Conservation (phyloP, 1,140 invertebrate species). For the Tetraneura akinire region DNA sequence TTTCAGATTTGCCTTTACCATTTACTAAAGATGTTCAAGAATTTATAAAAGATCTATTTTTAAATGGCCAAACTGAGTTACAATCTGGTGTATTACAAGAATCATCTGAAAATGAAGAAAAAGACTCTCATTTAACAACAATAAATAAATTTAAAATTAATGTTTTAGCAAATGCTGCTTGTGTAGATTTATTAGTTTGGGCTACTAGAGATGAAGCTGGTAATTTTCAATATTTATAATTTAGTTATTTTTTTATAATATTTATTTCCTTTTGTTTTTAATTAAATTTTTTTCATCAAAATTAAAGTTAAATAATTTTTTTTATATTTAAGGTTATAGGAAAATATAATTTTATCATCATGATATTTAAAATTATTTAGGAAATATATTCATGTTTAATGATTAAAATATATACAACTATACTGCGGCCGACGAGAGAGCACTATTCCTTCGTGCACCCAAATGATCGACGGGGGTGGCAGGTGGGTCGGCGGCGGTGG, state of each 20-base stretch:
- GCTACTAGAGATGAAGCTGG: constrained; percentile 95
- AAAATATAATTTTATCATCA: too few relatives aligned
- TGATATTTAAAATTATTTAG: too few relatives aligned
- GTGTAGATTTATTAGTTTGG: constrained; percentile 96
- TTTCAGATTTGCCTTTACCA: constrained; percentile 75
- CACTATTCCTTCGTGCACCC: too few relatives aligned
- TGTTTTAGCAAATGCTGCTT: constrained; percentile 95
- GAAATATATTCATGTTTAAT: too few relatives aligned
- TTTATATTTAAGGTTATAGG: too few relatives aligned
- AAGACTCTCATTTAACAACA: constrained; percentile 74
- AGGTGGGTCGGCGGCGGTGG: too few relatives aligned
- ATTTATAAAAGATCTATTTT: constrained; percentile 83
- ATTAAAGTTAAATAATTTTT: too few relatives aligned
- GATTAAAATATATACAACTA: too few relatives aligned
- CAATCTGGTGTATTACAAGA: constrained; percentile 77
- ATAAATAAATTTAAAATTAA: constrained; percentile 93
- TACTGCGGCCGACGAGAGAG: too few relatives aligned
- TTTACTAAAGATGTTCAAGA: constrained; percentile 95
- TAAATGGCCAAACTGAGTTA: constrained; percentile 89
- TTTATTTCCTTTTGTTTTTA: too few relatives aligned
- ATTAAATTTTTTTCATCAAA: too few relatives aligned
- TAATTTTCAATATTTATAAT: constrained; percentile 59
- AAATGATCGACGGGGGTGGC: too few relatives aligned
- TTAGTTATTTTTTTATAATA: not conserved
- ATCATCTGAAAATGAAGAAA: constrained; percentile 76